Conservation (phyloP, 2,888 invertebrate genomes). For the Aphidius colemani region DNA sequence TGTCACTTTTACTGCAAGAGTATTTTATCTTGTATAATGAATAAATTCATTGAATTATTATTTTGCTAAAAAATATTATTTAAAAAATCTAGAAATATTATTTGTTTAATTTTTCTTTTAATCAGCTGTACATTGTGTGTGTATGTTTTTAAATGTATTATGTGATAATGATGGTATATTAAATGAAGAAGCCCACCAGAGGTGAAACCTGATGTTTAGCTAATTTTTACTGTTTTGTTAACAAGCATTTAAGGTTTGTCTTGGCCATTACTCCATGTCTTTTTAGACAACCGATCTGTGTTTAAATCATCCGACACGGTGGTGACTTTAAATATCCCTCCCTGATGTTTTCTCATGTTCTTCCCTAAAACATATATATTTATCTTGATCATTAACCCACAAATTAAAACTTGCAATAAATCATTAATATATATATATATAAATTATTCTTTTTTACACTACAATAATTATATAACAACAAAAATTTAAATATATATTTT, state of each 20-base stretch:
- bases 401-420: too few species aligned
- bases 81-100: too few species aligned
- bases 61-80: not conserved
- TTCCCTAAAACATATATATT: not conserved
- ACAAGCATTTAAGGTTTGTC: conserved; percentile 61
- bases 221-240: conserved; percentile 60
- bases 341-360: not conserved
- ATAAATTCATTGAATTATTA: too few species aligned
- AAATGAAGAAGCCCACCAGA: not conserved
- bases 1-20: conserved; percentile 27
- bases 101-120: too few species aligned
- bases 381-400: conserved; percentile 10
- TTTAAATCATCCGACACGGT: conserved; percentile 56
- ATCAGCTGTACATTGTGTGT: too few species aligned
- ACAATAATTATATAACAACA: too few species aligned
- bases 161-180: conserved; percentile 2
- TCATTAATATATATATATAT: too few species aligned
- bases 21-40: not conserved
- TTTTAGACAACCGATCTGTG: conserved; percentile 60
- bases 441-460: too few species aligned
- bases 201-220: conserved; percentile 43
- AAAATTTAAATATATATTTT: too few species aligned
- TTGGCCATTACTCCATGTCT: conserved; percentile 59
- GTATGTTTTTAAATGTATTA: not conserved
- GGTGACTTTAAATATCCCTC: too few species aligned